Percentiles rank a stretch among this genome's conserved stretches.
Evolutionary conservation across 2,797 vertebrate species (phyloP).

Genomic region (Dendrocincla fuliginosa): DNA sequence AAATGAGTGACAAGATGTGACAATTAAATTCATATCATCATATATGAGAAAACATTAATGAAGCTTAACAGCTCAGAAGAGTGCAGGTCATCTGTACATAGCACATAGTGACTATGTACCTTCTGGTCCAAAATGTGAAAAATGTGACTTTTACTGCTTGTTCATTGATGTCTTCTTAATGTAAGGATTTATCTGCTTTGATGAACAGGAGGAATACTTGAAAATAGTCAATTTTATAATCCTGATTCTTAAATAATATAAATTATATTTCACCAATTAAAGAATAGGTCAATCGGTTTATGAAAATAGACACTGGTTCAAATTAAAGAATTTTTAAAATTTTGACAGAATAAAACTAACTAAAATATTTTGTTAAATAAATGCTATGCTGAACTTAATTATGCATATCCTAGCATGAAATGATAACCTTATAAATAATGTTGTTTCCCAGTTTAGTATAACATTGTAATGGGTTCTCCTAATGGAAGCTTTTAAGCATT

Average conservation of each 20-base stretch:
- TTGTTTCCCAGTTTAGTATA: not conserved
- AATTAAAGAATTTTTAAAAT: not conserved
- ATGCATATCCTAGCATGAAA: not conserved
- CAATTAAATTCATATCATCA: not conserved
- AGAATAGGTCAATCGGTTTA: slow-evolving; percentile 3
- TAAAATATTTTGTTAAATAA: slow-evolving; percentile 38
- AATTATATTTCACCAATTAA: not conserved
- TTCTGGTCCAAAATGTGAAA: not conserved
- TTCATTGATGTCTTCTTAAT: too few species aligned
- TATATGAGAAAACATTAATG: not conserved
- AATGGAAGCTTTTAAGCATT: not conserved
- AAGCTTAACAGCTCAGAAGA: not conserved
- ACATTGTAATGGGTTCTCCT: not conserved
- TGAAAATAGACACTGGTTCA: slow-evolving; percentile 35
- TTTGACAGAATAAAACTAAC: slow-evolving; percentile 17
- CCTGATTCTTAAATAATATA: not conserved
- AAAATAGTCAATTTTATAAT: not conserved
- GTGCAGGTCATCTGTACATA: not conserved
- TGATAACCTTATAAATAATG: not conserved
- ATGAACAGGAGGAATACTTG: not conserved
- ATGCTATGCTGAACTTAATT: not conserved
- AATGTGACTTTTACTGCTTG: not conserved
- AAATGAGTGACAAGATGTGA: not conserved
- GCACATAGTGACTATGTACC: not conserved
- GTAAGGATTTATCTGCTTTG: not conserved